phyloP scores from a whole-genome alignment of 2,797 vertebrate genomes.

The Anguilla anguilla region DNA sequence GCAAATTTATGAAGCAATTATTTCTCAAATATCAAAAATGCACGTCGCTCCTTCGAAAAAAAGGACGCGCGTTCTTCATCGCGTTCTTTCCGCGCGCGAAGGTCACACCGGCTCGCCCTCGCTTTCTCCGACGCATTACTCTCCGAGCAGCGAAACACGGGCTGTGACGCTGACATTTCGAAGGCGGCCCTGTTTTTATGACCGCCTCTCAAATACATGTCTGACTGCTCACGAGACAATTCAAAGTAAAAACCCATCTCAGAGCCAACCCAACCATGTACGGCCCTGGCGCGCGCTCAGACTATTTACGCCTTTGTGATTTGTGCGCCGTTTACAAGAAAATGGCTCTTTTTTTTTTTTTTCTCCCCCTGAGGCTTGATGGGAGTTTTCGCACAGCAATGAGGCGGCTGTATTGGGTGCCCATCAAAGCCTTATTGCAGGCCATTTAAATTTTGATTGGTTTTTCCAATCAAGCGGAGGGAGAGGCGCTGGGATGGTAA shows the following conservation, averaged over 20 bases:
- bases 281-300: background rate
- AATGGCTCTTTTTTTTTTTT: conserved; percentile 32
- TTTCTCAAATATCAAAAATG: background rate
- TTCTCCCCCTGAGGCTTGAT: conserved; percentile 1
- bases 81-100: background rate
- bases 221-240: background rate
- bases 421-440: conserved; percentile 40
- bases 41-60: background rate
- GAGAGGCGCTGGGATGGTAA: conserved; percentile 34
- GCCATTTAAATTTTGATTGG: conserved; percentile 44
- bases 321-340: conserved; percentile 36
- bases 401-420: conserved; percentile 32
- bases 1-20: background rate
- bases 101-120: background rate
- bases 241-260: conserved; percentile 13
- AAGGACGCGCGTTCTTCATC: background rate
- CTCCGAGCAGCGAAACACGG: background rate
- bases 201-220: background rate
- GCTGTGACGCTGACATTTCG: too few relatives aligned
- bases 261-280: background rate
- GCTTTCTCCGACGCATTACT: background rate
- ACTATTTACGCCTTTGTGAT: conserved; percentile 13
- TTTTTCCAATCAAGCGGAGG: conserved; percentile 48
- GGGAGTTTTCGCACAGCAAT: background rate
- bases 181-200: background rate